Evolutionary conservation across 1,140 invertebrate genomes (phyloP).

Genomic region (Drosophila punjabiensis): DNA sequence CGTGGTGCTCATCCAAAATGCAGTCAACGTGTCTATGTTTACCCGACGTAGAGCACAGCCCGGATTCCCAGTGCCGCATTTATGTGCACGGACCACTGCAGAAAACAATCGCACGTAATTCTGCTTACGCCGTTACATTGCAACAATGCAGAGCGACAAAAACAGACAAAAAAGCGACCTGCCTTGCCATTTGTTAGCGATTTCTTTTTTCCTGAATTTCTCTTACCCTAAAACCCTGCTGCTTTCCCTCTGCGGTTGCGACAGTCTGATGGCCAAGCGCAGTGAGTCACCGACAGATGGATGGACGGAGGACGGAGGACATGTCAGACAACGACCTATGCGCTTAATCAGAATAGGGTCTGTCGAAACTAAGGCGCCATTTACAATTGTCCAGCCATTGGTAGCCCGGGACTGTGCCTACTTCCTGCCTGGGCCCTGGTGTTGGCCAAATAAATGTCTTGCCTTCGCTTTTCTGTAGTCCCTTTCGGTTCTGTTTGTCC

Average conservation of each 20-base stretch:
- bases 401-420: slow-evolving; percentile 10
- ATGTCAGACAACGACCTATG: slow-evolving; percentile 58
- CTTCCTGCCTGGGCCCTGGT: slow-evolving; percentile 23
- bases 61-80: slow-evolving; percentile 53
- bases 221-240: slow-evolving; percentile 14
- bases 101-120: slow-evolving; percentile 84
- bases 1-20: slow-evolving; percentile 73
- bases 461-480: slow-evolving; percentile 27
- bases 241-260: slow-evolving; percentile 62
- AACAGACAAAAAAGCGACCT: slow-evolving; percentile 27
- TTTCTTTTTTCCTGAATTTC: slow-evolving; percentile 36
- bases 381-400: slow-evolving; percentile 52
- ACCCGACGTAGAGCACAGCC: slow-evolving; percentile 52
- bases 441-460: slow-evolving; percentile 61
- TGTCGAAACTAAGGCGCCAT: slow-evolving; percentile 70
- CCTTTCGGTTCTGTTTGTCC: slow-evolving; percentile 40
- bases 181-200: slow-evolving; percentile 62
- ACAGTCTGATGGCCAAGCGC: slow-evolving; percentile 57
- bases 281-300: slow-evolving; percentile 36
- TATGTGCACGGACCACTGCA: slow-evolving; percentile 78
- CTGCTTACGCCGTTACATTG: slow-evolving; percentile 80
- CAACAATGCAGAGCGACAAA: slow-evolving; percentile 62
- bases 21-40: slow-evolving; percentile 82
- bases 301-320: slow-evolving; percentile 11
- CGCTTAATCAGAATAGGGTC: slow-evolving; percentile 75